These are phyloP conservation scores for Podocnemis expansa DNA, from an alignment of 2,113 vertebrate species.

Conservation along the genomic window DNA sequence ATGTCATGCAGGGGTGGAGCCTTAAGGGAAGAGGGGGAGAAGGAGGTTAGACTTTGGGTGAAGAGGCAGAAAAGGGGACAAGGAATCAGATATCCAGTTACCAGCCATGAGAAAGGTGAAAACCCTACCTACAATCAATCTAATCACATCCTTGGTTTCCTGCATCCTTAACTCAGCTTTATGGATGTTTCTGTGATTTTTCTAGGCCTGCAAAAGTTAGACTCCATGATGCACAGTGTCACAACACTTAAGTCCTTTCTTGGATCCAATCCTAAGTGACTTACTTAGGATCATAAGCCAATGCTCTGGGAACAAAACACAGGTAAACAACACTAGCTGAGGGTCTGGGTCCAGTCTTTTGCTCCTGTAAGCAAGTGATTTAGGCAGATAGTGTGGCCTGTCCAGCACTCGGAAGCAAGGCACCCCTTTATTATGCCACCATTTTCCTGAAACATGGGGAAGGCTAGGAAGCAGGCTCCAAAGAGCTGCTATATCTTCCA, in stretches of 20 bases:
- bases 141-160: not conserved
- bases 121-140: not conserved
- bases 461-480: not conserved
- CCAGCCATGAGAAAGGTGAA: too few species aligned
- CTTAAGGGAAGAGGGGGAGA: too few species aligned
- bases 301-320: not conserved
- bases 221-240: not conserved
- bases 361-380: not conserved
- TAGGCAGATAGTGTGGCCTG: not conserved
- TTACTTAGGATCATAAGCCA: not conserved
- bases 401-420: not conserved
- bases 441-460: not conserved
- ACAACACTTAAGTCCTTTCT: not conserved
- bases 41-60: too few species aligned
- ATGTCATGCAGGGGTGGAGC: too few species aligned
- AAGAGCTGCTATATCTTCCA: not conserved
- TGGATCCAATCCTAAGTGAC: not conserved
- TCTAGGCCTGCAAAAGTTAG: not conserved
- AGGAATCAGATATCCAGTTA: too few species aligned
- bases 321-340: not conserved
- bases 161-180: not conserved
- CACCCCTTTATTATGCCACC: accelerated
- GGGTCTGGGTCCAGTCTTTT: not conserved
- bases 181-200: not conserved
- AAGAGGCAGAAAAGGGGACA: too few species aligned